These are phyloP conservation scores for Rhineura floridana DNA, from an alignment of 2,113 vertebrate genomes.

Conservation along the genomic window DNA sequence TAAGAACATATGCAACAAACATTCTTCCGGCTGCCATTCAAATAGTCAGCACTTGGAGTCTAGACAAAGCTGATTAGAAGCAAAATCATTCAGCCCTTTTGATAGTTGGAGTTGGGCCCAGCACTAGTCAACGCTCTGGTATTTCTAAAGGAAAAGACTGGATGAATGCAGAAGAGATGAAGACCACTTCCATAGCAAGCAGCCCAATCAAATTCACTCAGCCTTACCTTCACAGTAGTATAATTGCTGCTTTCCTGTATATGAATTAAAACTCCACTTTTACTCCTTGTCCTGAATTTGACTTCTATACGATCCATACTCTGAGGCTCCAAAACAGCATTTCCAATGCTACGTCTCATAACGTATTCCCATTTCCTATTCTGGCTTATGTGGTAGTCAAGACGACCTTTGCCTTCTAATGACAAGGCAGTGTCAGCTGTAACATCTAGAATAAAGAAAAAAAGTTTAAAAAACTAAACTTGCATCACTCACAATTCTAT, in stretches of 20 bases:
- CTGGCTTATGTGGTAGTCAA: constrained; percentile 90
- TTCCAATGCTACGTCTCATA: constrained; percentile 72
- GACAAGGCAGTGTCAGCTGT: constrained; percentile 91
- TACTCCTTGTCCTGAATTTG: constrained; percentile 93
- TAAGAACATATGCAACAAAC: constrained; percentile 69
- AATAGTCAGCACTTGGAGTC: constrained; percentile 58
- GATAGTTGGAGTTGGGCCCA: constrained; percentile 73
- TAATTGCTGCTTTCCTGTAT: constrained; percentile 96
- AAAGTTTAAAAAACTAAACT: neutral
- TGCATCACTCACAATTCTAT: neutral
- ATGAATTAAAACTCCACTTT: constrained; percentile 89
- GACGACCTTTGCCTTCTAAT: constrained; percentile 87
- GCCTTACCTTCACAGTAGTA: constrained; percentile 90
- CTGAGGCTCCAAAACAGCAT: constrained; percentile 23
- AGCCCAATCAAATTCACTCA: constrained; percentile 47
- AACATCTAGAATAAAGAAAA: constrained; percentile 76
- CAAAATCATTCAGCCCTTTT: constrained; percentile 64
- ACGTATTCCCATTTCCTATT: constrained; percentile 86
- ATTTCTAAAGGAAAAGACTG: constrained; percentile 62
- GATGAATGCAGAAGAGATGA: neutral
- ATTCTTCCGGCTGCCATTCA: constrained; percentile 32
- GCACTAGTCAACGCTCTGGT: constrained; percentile 64
- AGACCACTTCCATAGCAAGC: constrained; percentile 9
- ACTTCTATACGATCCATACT: constrained; percentile 82
- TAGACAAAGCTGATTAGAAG: constrained; percentile 73